Conservation (phyloP, 2,113 vertebrate genomes). For the Cyphomyrus plagiostoma region DNA sequence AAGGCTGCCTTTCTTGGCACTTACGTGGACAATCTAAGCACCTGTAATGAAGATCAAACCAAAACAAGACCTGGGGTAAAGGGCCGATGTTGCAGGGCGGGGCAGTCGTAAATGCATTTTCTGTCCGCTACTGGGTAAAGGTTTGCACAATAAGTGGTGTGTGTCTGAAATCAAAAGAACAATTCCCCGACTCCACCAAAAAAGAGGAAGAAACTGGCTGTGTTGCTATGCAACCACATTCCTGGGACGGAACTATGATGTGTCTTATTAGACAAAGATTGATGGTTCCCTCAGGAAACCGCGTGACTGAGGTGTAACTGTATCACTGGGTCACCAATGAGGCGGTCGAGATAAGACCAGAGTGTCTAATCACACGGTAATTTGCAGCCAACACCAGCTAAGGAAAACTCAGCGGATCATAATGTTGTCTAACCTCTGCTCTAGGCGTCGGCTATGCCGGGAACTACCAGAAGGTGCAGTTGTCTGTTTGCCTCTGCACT, state of each 20-base stretch:
- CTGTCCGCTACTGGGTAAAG: background rate
- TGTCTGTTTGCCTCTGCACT: background rate
- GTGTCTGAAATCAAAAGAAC: background rate
- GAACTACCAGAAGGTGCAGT: background rate
- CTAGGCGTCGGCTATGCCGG: background rate
- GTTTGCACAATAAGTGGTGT: background rate
- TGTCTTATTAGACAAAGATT: constrained; percentile 17
- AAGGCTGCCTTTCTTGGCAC: background rate
- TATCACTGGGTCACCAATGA: constrained; percentile 30
- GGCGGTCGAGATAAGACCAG: constrained; percentile 17
- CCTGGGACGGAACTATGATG: background rate
- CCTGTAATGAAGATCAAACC: background rate
- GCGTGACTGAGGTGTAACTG: constrained; percentile 24
- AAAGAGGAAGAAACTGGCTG: background rate
- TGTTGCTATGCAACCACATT: constrained; percentile 15
- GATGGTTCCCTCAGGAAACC: constrained; percentile 25
- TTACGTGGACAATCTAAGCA: background rate
- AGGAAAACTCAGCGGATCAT: background rate
- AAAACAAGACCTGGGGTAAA: background rate
- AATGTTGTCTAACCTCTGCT: background rate
- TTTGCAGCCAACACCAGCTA: constrained; percentile 40
- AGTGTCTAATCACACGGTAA: constrained; percentile 31
- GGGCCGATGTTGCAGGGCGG: background rate
- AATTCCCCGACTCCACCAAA: background rate
- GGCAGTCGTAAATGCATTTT: background rate